These are phyloP conservation scores for Chrysocyon brachyurus DNA, from an alignment of 2,797 vertebrate genomes.

Conservation along the genomic window DNA sequence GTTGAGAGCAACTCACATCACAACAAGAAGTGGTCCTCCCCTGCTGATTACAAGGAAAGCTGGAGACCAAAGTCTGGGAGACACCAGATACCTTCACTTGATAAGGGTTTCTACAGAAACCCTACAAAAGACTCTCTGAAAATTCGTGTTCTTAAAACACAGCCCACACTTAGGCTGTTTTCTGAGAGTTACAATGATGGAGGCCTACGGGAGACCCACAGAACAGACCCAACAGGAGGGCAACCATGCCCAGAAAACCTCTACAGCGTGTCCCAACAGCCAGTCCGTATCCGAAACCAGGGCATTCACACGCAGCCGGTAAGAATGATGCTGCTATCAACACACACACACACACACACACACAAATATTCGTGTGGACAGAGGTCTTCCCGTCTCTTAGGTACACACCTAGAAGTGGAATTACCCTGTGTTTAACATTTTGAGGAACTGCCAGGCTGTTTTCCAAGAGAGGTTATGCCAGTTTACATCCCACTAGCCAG, in stretches of 20 bases:
- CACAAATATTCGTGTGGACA: background rate
- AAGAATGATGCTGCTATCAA: background rate
- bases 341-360: no score
- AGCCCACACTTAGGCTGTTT: background rate
- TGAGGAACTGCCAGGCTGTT: background rate
- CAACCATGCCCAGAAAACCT: background rate
- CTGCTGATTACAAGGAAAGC: background rate
- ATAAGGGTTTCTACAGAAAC: background rate
- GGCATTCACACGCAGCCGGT: background rate
- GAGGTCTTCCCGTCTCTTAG: background rate
- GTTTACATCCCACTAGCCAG: background rate
- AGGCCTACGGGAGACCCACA: background rate
- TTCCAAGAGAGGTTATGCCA: background rate
- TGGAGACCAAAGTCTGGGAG: background rate
- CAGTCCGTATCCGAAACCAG: background rate
- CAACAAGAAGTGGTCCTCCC: background rate
- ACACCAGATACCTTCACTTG: background rate
- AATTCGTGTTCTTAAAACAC: constrained; percentile 5
- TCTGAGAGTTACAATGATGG: background rate
- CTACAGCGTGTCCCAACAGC: background rate
- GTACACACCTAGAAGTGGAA: background rate
- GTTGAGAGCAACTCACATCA: background rate
- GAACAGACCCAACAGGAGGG: background rate
- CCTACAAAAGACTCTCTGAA: background rate
- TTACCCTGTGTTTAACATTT: background rate